These are phyloP conservation scores for Agriotes lineatus DNA, from an alignment of 2,888 invertebrate genomes.

Conservation along the genomic window DNA sequence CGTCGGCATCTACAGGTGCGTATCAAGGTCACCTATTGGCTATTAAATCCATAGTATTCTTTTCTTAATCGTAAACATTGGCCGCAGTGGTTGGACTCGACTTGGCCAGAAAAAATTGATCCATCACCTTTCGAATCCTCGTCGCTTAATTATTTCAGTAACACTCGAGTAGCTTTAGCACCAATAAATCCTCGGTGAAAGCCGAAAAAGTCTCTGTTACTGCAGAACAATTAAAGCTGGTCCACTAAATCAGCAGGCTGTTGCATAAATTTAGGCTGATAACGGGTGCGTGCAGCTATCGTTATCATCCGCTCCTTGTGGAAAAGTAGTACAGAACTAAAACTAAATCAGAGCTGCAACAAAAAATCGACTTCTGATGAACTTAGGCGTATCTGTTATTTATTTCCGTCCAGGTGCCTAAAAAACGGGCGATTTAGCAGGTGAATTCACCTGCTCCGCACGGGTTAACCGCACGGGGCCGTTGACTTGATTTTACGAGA, in stretches of 20 bases:
- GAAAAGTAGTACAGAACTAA: slow-evolving; percentile 11
- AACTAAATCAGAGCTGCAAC: slow-evolving; percentile 27
- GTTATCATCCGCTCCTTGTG: background rate
- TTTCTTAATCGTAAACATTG: slow-evolving; percentile 8
- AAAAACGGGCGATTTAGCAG: slow-evolving; percentile 48
- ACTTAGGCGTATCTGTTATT: slow-evolving; percentile 34
- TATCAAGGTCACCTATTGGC: slow-evolving; percentile 35
- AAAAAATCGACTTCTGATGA: slow-evolving; percentile 17
- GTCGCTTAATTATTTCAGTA: slow-evolving; percentile 22
- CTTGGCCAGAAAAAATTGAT: background rate
- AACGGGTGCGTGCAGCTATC: background rate
- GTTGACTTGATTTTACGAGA: slow-evolving; percentile 41
- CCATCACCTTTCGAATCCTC: slow-evolving; percentile 5
- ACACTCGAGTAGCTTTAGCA: slow-evolving; percentile 7
- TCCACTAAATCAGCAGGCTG: background rate
- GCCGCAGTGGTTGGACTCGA: background rate
- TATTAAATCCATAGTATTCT: background rate
- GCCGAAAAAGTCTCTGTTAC: background rate
- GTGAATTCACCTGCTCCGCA: slow-evolving; percentile 57
- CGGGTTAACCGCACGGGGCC: slow-evolving; percentile 43
- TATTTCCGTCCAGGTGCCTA: slow-evolving; percentile 38
- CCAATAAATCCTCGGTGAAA: slow-evolving; percentile 28
- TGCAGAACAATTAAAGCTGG: background rate
- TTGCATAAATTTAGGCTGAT: background rate
- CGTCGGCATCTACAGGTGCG: slow-evolving; percentile 35